Conservation (phyloP, 2,888 invertebrate genomes). For the Ceriagrion tenellum region DNA sequence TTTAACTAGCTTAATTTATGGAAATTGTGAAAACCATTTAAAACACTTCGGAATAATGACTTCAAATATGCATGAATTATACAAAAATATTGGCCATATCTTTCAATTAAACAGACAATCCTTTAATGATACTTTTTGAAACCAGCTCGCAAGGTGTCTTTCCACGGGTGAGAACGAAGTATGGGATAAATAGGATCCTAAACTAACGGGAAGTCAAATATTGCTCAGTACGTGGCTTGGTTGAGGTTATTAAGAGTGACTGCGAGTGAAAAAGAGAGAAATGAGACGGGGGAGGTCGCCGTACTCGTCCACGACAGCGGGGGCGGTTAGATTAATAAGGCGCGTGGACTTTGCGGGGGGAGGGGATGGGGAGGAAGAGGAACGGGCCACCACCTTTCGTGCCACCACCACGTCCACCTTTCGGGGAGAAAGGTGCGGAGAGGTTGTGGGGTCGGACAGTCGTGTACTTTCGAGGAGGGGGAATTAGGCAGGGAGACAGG, state of each 20-base stretch:
- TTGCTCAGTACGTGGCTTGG: too few species aligned
- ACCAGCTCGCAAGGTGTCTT: too few species aligned
- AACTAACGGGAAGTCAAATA: too few species aligned
- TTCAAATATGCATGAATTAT: too few species aligned
- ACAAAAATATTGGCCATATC: too few species aligned
- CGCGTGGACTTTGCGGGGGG: not conserved
- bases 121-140: too few species aligned
- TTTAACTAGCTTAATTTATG: too few species aligned
- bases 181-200: too few species aligned
- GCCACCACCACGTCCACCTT: not conserved
- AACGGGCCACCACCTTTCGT: not conserved
- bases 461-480: not conserved
- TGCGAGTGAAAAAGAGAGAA: not conserved
- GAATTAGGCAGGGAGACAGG: not conserved
- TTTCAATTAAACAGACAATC: too few species aligned
- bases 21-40: too few species aligned
- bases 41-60: too few species aligned
- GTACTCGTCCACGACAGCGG: not conserved
- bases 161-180: too few species aligned
- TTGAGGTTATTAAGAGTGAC: not conserved
- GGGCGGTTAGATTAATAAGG: conserved; percentile 10
- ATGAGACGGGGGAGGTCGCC: not conserved
- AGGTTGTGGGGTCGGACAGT: not conserved
- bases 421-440: not conserved
- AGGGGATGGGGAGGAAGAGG: not conserved